These are phyloP conservation scores for Rhodeus uyekii DNA, from an alignment of 2,797 vertebrate genomes.

Conservation along the genomic window DNA sequence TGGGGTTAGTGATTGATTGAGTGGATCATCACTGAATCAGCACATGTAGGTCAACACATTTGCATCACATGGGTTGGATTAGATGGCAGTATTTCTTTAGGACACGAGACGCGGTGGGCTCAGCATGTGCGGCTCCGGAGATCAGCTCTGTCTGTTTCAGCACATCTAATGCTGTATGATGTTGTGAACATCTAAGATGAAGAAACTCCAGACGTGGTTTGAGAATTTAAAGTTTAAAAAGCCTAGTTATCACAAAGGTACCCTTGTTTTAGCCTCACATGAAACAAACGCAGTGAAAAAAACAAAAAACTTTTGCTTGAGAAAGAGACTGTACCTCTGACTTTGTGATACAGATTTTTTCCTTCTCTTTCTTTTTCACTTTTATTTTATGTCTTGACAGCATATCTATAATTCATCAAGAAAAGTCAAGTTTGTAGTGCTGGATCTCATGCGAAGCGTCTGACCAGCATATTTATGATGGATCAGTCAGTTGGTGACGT, in stretches of 20 bases:
- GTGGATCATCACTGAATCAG: not conserved
- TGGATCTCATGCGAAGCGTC: conserved; percentile 52
- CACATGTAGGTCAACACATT: not conserved
- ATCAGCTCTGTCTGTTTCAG: conserved; percentile 5
- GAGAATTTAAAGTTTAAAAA: conserved; percentile 41
- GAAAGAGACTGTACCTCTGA: conserved; percentile 46
- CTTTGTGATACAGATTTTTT: conserved; percentile 53
- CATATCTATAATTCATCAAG: conserved; percentile 65
- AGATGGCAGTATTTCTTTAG: conserved; percentile 22
- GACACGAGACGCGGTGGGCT: conserved; percentile 7
- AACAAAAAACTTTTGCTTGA: conserved; percentile 16
- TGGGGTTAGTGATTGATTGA: conserved; percentile 2
- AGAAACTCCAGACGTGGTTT: not conserved
- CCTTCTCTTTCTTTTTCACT: conserved; percentile 32
- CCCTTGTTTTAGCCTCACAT: conserved; percentile 16
- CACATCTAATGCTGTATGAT: not conserved
- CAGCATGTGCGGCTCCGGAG: not conserved
- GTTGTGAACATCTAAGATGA: conserved; percentile 1
- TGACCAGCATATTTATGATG: conserved; percentile 53
- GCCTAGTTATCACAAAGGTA: conserved; percentile 25
- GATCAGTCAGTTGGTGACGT: conserved; percentile 54
- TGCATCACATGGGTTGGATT: conserved; percentile 17
- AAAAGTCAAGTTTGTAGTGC: conserved; percentile 59
- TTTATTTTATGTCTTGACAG: conserved; percentile 59
- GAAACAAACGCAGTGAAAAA: conserved; percentile 11